phyloP scores from a whole-genome alignment of 2,888 invertebrate genomes.

The Nomada fabriciana region DNA sequence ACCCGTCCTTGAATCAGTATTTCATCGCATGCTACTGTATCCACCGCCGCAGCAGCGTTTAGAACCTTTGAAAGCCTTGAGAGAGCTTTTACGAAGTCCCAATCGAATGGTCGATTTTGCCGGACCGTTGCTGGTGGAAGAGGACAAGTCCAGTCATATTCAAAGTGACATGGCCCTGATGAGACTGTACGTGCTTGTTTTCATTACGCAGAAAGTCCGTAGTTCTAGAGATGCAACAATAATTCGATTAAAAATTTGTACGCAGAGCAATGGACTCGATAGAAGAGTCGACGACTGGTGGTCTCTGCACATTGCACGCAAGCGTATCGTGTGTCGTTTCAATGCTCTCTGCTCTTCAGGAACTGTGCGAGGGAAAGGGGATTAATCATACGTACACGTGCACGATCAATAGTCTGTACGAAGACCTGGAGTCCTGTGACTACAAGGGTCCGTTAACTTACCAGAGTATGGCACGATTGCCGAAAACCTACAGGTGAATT shows the following conservation, averaged over 20 bases:
- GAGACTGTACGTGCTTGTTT: constrained; percentile 87
- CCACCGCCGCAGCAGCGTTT: constrained; percentile 94
- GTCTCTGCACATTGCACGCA: constrained; percentile 90
- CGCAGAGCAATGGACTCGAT: constrained; percentile 95
- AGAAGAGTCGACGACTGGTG: constrained; percentile 94
- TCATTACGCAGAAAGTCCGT: neutral
- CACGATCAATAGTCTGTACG: constrained; percentile 81
- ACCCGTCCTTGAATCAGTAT: constrained; percentile 96
- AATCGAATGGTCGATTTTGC: constrained; percentile 91
- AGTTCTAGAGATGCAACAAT: neutral
- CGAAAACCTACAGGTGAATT: constrained; percentile 90
- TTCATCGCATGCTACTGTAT: constrained; percentile 95
- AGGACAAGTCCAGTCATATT: constrained; percentile 87
- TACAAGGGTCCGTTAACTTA: constrained; percentile 94
- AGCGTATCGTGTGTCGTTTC: constrained; percentile 94
- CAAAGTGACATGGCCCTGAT: constrained; percentile 93
- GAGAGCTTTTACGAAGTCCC: constrained; percentile 92
- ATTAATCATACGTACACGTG: constrained; percentile 86
- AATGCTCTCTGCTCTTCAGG: constrained; percentile 92
- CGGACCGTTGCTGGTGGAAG: constrained; percentile 86
- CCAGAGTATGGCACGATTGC: constrained; percentile 92
- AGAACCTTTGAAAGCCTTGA: constrained; percentile 93
- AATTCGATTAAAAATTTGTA: neutral
- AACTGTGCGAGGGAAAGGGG: constrained; percentile 91
- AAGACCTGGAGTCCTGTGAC: constrained; percentile 85